Evolutionary conservation across 1,140 invertebrate genomes (phyloP).

Genomic region (Eufriesea mexicana): DNA sequence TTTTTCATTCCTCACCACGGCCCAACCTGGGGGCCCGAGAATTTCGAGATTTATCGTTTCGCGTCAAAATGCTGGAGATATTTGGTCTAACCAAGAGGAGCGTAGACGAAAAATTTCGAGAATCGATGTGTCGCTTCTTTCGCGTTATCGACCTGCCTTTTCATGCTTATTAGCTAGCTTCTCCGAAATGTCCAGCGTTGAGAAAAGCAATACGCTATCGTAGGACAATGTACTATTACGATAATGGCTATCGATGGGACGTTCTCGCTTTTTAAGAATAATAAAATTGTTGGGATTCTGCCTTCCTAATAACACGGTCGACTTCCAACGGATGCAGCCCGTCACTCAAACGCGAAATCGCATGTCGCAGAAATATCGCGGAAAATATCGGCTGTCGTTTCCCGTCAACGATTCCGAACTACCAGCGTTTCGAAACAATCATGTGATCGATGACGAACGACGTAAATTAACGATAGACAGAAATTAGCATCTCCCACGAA

Average conservation of each 20-base stretch:
- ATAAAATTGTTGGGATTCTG: slow-evolving; percentile 48
- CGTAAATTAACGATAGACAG: background rate
- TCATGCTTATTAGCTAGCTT: background rate
- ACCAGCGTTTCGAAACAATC: background rate
- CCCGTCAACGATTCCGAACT: background rate
- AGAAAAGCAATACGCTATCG: background rate
- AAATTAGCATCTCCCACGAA: background rate
- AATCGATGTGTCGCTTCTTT: too few relatives aligned
- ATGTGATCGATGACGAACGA: slow-evolving; percentile 3
- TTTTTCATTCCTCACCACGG: slow-evolving; percentile 42
- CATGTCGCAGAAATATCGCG: slow-evolving; percentile 35
- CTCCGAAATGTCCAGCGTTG: background rate
- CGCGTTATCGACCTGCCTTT: background rate
- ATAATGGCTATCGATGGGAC: slow-evolving; percentile 41
- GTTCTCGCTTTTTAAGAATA: slow-evolving; percentile 1
- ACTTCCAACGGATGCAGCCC: slow-evolving; percentile 10
- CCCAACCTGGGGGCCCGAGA: slow-evolving; percentile 23
- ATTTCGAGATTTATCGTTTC: slow-evolving; percentile 60
- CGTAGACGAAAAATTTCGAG: too few relatives aligned
- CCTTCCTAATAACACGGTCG: slow-evolving; percentile 20
- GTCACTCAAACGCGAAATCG: slow-evolving; percentile 25
- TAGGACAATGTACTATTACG: slow-evolving; percentile 37
- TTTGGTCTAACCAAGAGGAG: background rate
- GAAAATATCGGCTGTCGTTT: slow-evolving; percentile 22
- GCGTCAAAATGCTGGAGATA: slow-evolving; percentile 43